These are phyloP conservation scores for Drosophila nasuta DNA, from an alignment of 1,140 invertebrate species.

Conservation along the genomic window DNA sequence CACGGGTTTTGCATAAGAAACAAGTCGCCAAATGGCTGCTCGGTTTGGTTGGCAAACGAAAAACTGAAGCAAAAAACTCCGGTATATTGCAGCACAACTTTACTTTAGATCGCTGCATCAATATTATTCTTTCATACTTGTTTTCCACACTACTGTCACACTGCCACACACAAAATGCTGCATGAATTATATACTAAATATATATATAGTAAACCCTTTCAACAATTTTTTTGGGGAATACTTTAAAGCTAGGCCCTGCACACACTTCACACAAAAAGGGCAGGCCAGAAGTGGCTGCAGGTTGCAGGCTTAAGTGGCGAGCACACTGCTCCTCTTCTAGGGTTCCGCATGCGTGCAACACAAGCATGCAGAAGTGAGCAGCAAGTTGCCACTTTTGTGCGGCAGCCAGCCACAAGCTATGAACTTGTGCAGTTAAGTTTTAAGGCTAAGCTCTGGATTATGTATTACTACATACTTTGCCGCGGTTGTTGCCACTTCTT, in stretches of 20 bases:
- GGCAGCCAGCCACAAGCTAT: constrained; percentile 64
- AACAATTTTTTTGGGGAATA: constrained; percentile 12
- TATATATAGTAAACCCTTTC: neutral
- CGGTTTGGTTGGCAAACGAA: constrained; percentile 29
- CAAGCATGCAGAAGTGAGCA: constrained; percentile 40
- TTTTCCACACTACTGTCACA: constrained; percentile 45
- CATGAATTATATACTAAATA: neutral
- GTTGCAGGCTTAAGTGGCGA: constrained; percentile 32
- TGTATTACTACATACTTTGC: constrained; percentile 72
- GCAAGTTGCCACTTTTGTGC: constrained; percentile 46
- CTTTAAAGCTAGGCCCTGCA: constrained; percentile 21
- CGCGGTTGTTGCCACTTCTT: constrained; percentile 41
- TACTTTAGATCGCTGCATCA: constrained; percentile 71
- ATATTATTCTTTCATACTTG: constrained; percentile 68
- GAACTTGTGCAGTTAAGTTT: constrained; percentile 79
- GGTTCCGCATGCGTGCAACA: constrained; percentile 55
- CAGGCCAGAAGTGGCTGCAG: constrained; percentile 54
- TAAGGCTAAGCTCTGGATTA: constrained; percentile 78
- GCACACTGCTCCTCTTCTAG: constrained; percentile 15
- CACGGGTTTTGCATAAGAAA: constrained; percentile 64
- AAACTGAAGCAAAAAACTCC: constrained; percentile 47
- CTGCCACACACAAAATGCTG: neutral
- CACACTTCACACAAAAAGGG: constrained; percentile 49
- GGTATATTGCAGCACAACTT: constrained; percentile 48
- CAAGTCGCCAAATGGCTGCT: constrained; percentile 49